Base-by-base conservation (phyloP, 2,113 vertebrate species). In the Stictonetta naevosa region DNA sequence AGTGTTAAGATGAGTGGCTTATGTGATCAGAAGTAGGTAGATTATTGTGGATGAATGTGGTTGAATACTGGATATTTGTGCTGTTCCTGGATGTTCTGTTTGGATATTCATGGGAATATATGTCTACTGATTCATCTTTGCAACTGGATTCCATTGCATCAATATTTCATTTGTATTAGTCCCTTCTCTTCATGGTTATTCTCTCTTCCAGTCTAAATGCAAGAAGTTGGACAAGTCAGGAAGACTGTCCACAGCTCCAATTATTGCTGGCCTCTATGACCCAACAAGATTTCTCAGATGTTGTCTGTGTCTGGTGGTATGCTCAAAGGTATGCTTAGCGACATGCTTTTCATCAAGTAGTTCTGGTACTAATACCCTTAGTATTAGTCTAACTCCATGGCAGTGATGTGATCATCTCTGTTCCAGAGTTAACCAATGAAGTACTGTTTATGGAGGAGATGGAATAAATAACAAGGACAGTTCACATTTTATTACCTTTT, bases 141-240 rank as follows among this genome's bases (percentile, higher is more conserved):
- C 13, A 46, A 3, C 16, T 88, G 60, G 21, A 28, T 71, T 83
- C 40, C 28, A 18, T 33, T 78, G 64, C 92, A 86, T 84, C 58
- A 88, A 60, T 85, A 69, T 68, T 94, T 96, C 9, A 67, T 95
- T 92, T 85, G 2, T 58, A 44, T 90, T 90, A 95, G 42, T 90
- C 44, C 64, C 48, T 90, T 93, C 38, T 14, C 11, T 73, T 92
- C 15, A 11, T 86, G 25, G 13, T 71, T 26, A 31, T 73, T 93
- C 62, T 68, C 64, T 50, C 31, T 84, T 59, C 28, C 33, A 91
- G 55, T 58, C 81, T 60, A 83, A 94, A 83, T n/a, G 2, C 50
- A 56, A 52, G 73, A 84, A 69, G 13, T 76, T 6, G 50, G 38
- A 66, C 13, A 11, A 25, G 10, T 42, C 6, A 63, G 52, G 16